Base-by-base conservation (phyloP, 2,797 vertebrate genomes). In the Fratercula arctica region DNA sequence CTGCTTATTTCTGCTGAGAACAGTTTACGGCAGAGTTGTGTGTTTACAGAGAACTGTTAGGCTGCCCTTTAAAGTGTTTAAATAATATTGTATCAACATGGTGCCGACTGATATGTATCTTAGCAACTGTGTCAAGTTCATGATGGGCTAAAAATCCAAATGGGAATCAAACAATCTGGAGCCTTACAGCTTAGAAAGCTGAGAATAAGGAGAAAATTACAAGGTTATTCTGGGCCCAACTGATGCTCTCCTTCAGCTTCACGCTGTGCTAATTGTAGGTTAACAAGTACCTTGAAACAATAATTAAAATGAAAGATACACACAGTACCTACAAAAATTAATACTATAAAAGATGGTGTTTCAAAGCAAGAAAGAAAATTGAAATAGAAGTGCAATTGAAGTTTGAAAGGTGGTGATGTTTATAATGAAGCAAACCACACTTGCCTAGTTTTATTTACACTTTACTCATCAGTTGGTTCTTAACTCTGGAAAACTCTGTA, bases 101-200 rank as follows among this genome's bases (percentile, higher is more conserved):
- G 86, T 79, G 74, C 83, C 85, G 87, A 82, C 90, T 95, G 96
- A 97, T 95, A 94, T 4, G 95, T 96, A 96, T 92, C 95, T 95
- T 97, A 96, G 96, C 96, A 96, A 97, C 96, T 83, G 81, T 96
- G 95, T 96, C 93, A 91, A 90, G 90, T 93, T 96, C 96, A 95
- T 2, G 1, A 89, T 87, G 90, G 96, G 91, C 93, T 94, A 90
- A 95, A 97, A 95, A 86, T 95, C 89, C 83, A 79, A 92, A 94
- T 28, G 16, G 94, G 59, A 93, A 90, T 89, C 91, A 87, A 95
- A 85, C 91, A 93, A 85, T 97, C 94, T 96, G 95, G 93, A 96
- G 95, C 15, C 37, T 90, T 51, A 53, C 15, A 82, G 77, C 2
- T 87, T 79, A 91, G 53, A 69, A 90, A 87, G 2, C 56, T 87